These are phyloP conservation scores for Lasioglossum vierecki DNA, from an alignment of 2,888 invertebrate species.

Conservation along the genomic window DNA sequence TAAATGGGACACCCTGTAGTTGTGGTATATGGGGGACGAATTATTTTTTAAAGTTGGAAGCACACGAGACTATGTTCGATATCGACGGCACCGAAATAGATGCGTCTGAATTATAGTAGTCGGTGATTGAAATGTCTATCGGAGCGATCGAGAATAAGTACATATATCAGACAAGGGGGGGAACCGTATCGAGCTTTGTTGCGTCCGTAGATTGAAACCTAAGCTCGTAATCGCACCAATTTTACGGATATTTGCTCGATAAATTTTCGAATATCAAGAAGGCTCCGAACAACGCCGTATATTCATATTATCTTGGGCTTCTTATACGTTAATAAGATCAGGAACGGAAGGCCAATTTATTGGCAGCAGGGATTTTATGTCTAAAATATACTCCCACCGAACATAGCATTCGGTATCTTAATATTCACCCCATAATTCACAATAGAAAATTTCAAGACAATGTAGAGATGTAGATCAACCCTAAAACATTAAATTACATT, in stretches of 20 bases:
- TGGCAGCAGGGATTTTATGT: background rate
- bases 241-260: constrained; percentile 72
- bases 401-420: background rate
- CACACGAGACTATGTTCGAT: background rate
- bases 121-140: constrained; percentile 58
- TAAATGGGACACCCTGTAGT: no score
- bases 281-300: constrained; percentile 49
- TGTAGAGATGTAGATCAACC: background rate
- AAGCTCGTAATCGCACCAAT: constrained; percentile 73
- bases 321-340: constrained; percentile 42
- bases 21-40: background rate
- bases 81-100: constrained; percentile 8
- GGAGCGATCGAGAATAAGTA: constrained; percentile 40
- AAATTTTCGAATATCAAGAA: constrained; percentile 59
- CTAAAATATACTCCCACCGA: background rate
- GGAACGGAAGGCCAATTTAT: constrained; percentile 24
- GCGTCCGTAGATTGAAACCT: constrained; percentile 68
- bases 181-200: constrained; percentile 25
- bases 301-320: constrained; percentile 55
- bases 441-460: background rate
- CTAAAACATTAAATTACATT: background rate
- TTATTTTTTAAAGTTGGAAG: no score
- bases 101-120: constrained; percentile 14
- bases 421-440: background rate
- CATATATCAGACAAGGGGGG: constrained; percentile 48